phyloP scores from a whole-genome alignment of 2,113 vertebrate genomes.

The Tringa solitaria region DNA sequence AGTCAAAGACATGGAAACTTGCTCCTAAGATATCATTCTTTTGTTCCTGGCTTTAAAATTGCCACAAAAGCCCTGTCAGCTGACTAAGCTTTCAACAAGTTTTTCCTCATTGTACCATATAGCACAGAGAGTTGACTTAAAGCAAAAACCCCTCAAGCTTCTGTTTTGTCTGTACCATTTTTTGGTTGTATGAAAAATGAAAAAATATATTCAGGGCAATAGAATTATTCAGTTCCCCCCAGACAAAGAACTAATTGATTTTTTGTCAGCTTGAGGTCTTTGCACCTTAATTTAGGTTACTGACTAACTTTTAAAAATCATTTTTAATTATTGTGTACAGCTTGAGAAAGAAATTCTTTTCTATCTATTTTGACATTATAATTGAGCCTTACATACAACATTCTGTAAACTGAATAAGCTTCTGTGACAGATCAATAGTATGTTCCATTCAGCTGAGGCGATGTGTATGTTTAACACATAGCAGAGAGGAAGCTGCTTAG shows the following conservation, averaged over 20 bases:
- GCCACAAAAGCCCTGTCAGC: not conserved
- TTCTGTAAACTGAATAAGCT: not conserved
- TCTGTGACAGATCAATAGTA: not conserved
- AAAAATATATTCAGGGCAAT: not conserved
- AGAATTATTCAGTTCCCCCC: not conserved
- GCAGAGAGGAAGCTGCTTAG: not conserved
- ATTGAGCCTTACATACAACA: not conserved
- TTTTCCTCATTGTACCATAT: not conserved
- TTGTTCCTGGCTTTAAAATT: not conserved
- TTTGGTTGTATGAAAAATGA: not conserved
- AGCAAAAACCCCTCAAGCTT: not conserved
- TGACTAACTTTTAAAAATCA: not conserved
- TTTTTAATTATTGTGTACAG: not conserved
- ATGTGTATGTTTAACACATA: not conserved
- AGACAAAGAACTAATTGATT: not conserved
- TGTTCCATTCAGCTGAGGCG: not conserved
- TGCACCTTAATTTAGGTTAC: not conserved
- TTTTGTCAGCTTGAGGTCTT: not conserved
- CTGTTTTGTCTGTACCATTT: not conserved
- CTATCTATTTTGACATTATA: not conserved
- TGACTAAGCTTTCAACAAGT: not conserved
- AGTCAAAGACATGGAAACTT: not conserved
- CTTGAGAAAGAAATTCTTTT: conserved; percentile 4
- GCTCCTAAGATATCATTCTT: not conserved
- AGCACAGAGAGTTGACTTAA: not conserved